These are phyloP conservation scores for Falco biarmicus DNA, from an alignment of 2,797 vertebrate genomes.

Conservation along the genomic window DNA sequence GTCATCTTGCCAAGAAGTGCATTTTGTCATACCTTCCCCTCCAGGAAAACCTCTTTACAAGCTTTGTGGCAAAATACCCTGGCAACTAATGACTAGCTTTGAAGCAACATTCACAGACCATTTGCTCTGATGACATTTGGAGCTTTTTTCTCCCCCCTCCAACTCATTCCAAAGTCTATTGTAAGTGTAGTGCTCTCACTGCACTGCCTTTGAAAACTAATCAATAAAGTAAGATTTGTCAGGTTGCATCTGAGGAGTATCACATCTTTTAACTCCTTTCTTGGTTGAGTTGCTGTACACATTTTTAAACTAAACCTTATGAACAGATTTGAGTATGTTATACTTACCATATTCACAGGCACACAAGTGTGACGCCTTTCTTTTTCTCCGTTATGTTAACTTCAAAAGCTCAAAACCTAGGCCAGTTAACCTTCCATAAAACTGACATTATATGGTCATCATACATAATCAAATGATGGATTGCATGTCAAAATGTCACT, in stretches of 20 bases:
- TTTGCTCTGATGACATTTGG: conserved; percentile 90
- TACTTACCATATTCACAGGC: conserved; percentile 40
- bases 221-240: conserved; percentile 74
- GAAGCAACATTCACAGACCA: conserved; percentile 95
- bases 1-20: conserved; percentile 75
- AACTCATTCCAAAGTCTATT: conserved; percentile 62
- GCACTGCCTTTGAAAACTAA: conserved; percentile 74
- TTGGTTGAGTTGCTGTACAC: conserved; percentile 62
- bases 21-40: conserved; percentile 87
- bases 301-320: conserved; percentile 76
- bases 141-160: conserved; percentile 41
- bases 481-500: conserved; percentile 66
- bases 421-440: conserved; percentile 77
- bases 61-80: conserved; percentile 92
- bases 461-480: conserved; percentile 76
- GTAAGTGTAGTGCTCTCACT: conserved; percentile 56
- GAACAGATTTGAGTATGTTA: conserved; percentile 46
- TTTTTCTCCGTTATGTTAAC: conserved; percentile 60
- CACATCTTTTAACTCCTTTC: conserved; percentile 71
- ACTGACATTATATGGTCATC: conserved; percentile 74
- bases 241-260: conserved; percentile 67
- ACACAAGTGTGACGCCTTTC: conserved; percentile 42
- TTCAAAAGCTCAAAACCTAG: conserved; percentile 74
- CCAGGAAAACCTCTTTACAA: conserved; percentile 89
- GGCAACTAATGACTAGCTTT: conserved; percentile 92